phyloP scores from a whole-genome alignment of 2,797 vertebrate species.

The Rachycentron canadum region DNA sequence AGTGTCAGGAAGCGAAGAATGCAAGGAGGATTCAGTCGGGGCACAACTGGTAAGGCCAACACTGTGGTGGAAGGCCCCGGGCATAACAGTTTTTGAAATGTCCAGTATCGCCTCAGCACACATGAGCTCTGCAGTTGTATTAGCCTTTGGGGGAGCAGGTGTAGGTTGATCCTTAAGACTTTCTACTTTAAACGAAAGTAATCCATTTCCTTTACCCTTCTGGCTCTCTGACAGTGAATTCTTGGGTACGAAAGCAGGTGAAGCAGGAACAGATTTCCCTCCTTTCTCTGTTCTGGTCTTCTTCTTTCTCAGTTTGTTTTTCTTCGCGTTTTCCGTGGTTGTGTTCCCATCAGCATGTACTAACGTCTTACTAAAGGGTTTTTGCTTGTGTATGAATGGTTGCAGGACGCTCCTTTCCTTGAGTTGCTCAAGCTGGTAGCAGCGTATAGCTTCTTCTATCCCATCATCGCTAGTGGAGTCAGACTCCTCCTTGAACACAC shows the following conservation, averaged over 20 bases:
- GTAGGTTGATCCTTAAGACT: slow-evolving; percentile 58
- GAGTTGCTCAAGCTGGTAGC: slow-evolving; percentile 93
- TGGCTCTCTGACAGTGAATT: slow-evolving; percentile 44
- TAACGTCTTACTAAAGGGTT: slow-evolving; percentile 48
- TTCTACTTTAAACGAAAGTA: slow-evolving; percentile 65
- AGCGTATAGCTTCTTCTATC: slow-evolving; percentile 96
- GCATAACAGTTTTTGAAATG: slow-evolving; percentile 96
- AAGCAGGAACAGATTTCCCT: slow-evolving; percentile 49
- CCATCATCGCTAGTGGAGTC: slow-evolving; percentile 97
- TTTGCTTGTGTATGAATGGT: slow-evolving; percentile 60
- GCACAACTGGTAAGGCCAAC: slow-evolving; percentile 56
- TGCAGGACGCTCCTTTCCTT: slow-evolving; percentile 76
- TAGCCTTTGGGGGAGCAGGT: slow-evolving; percentile 81
- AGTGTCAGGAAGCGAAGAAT: slow-evolving; percentile 51
- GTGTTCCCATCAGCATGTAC: slow-evolving; percentile 56
- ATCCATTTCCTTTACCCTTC: slow-evolving; percentile 72
- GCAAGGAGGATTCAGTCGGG: slow-evolving; percentile 40
- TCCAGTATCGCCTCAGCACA: slow-evolving; percentile 97
- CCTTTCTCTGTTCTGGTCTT: slow-evolving; percentile 73
- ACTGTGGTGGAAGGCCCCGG: slow-evolving; percentile 79
- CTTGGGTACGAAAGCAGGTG: slow-evolving; percentile 56
- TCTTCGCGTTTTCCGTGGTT: slow-evolving; percentile 75
- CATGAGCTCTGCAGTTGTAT: slow-evolving; percentile 94
- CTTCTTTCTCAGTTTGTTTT: slow-evolving; percentile 80
- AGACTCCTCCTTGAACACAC: slow-evolving; percentile 68